Base-by-base conservation (phyloP, 2,797 vertebrate genomes). In the Uromys caudimaculatus region DNA sequence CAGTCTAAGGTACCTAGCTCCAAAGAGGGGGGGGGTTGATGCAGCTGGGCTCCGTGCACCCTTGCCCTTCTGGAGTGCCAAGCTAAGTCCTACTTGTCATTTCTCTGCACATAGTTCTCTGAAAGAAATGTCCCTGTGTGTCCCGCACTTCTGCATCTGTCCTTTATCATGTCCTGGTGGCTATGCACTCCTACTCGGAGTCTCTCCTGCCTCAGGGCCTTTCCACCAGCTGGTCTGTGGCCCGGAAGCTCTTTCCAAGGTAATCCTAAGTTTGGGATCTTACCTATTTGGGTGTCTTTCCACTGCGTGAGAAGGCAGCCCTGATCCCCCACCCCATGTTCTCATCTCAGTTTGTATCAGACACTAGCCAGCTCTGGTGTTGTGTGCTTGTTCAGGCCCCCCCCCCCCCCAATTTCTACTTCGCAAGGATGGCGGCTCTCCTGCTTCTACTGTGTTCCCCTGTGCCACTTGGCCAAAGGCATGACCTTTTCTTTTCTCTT, bases 51-150 rank as follows among this genome's bases (percentile, higher is more conserved):
- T 32, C 69, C 24, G 2, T 7, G 44, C 3, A 0, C 41, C 1
- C 13, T 54, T 14, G 13, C 79, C 27, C 32, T 35, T 32, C 13
- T n/a, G 41, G 50, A 88, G 7, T 56, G 24, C n/a, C 38, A 50
- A 21, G 29, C 19, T 4, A 29, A 52, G 44, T 14, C 47, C 67
- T 16, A 0, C 89, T 94, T 91, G 76, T 71, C 62, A 27, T 89
- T 95, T 38, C 60, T 95, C 71, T 38, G 52, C 77, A 78, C 24
- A 52, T 44, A 87, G 5, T 58, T 79, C 7, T 95, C 64, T 82
- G 35, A 90, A 79, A 47, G 85, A 85, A 78, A 44, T 56, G 79
- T 60, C n/a, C 69, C 73, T 32, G 16, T 54, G 64, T 75, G 54
- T 52, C 78, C 73, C 4, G 8, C 54, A 44, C 73, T 75, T 87